Percentiles rank a stretch among this genome's conserved stretches.
Conservation (phyloP, 2,888 invertebrate genomes). For the Limnephilus auricula region DNA sequence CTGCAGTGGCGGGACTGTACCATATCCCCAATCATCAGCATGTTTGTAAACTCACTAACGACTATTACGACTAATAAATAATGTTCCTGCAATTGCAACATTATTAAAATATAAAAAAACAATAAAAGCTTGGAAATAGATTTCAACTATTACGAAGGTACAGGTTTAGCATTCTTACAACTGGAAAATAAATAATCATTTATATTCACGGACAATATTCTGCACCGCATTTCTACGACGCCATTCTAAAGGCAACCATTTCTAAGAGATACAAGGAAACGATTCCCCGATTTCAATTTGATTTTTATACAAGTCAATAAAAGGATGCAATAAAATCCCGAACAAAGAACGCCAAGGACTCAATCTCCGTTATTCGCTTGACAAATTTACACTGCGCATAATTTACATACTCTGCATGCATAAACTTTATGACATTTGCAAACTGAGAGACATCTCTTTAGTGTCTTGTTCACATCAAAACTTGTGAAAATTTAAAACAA, state of each 20-base stretch:
- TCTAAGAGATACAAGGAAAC: background rate
- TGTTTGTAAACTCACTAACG: background rate
- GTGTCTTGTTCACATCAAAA: constrained; percentile 37
- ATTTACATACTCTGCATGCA: constrained; percentile 29
- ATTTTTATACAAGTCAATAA: constrained; percentile 25
- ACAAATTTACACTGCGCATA: constrained; percentile 25
- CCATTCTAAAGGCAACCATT: background rate
- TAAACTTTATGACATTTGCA: constrained; percentile 22
- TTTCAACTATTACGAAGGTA: background rate
- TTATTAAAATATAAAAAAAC: background rate
- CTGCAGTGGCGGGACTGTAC: background rate
- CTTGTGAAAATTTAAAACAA: constrained; percentile 45
- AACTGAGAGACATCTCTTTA: constrained; percentile 36
- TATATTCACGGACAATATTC: background rate
- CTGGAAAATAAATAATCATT: background rate
- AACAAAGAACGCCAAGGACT: constrained; percentile 22
- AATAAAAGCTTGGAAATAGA: background rate
- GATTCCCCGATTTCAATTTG: background rate
- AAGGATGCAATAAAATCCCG: constrained; percentile 29
- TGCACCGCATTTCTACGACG: background rate
- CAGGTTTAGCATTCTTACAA: background rate
- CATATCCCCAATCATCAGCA: background rate
- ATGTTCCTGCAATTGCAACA: background rate
- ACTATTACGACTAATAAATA: background rate
- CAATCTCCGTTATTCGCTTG: constrained; percentile 31